phyloP scores from a whole-genome alignment of 2,797 vertebrate species.

The Ciconia nigra region DNA sequence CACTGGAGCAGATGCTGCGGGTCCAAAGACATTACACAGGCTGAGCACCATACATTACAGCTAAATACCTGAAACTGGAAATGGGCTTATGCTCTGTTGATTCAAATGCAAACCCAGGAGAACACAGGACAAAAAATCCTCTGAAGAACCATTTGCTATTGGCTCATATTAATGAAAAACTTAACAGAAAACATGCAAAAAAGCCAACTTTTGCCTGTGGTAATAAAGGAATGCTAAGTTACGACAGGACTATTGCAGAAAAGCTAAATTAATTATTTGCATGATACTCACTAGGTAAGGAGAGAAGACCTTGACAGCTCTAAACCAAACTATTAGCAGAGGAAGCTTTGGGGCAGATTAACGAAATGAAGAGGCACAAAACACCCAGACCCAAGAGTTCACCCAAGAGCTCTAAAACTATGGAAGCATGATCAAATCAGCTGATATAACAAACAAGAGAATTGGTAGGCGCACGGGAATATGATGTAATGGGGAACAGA shows the following conservation, averaged over 20 bases:
- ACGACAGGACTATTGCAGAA: background rate
- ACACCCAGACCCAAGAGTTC: background rate
- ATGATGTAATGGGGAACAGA: background rate
- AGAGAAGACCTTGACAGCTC: background rate
- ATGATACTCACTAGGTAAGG: background rate
- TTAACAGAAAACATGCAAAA: background rate
- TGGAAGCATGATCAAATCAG: conserved; percentile 17
- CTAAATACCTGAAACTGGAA: background rate
- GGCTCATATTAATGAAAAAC: background rate
- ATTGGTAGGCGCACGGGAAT: background rate
- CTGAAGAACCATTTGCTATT: background rate
- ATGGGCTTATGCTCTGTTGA: background rate
- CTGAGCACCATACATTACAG: background rate
- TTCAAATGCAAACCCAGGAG: background rate
- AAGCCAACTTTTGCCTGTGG: background rate
- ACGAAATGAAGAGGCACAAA: background rate
- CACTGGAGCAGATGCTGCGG: background rate
- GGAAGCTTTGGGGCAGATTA: background rate
- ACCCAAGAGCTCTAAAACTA: conserved; percentile 2
- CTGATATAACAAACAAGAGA: conserved; percentile 32
- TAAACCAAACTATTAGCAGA: background rate
- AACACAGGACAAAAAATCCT: background rate
- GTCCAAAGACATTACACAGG: background rate
- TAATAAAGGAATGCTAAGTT: background rate
- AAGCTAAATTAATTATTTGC: background rate